Base-by-base conservation (phyloP, 2,888 invertebrate species). In the Coenonympha arcania region DNA sequence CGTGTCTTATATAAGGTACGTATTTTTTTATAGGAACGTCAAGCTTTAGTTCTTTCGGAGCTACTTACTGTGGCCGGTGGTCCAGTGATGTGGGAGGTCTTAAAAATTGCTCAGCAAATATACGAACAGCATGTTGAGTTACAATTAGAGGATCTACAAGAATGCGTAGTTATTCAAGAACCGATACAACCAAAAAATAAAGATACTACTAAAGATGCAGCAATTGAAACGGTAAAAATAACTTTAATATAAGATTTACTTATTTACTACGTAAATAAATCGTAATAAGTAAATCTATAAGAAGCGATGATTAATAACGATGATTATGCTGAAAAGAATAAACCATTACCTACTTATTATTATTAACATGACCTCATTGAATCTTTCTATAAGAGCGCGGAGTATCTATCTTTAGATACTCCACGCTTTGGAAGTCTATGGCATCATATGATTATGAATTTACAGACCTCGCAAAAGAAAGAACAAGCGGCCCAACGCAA, bases 11-110 rank as follows among this genome's bases (percentile, higher is more conserved):
- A 16, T 13, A 19, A 5, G 9, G n/a, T 19, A n/a, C n/a, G n/a
- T n/a, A n/a, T 15, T n/a, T 19, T n/a, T 28, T 22, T 13, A 3
- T 44, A 83, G 82, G 77, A 79, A 54, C 57, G 61, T 2, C 84
- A 84, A 72, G 76, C 78, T 0, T 58, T 76, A 42, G 70, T 79
- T 0, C 42, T 85, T n/a, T 60, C 66, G 0, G 82, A 83, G 52
- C 56, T 85, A 48, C 55, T 81, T 18, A 68, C 68, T 0, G 63
- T 80, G n/a, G 59, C 79, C 0, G 84, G 84, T 2, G 84, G 83
- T 0, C 83, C 84, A 0, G 63, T 74, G 0, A 71, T 85, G 71
- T 79, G 79, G 79, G 73, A 69, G 15, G 69, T 79, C 11, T 47
- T 77, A 8, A 56, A 58, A 2, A 60, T 65, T 1, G 76, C 76